Base-by-base conservation (phyloP, 2,113 vertebrate species). In the Tiliqua scincoides region DNA sequence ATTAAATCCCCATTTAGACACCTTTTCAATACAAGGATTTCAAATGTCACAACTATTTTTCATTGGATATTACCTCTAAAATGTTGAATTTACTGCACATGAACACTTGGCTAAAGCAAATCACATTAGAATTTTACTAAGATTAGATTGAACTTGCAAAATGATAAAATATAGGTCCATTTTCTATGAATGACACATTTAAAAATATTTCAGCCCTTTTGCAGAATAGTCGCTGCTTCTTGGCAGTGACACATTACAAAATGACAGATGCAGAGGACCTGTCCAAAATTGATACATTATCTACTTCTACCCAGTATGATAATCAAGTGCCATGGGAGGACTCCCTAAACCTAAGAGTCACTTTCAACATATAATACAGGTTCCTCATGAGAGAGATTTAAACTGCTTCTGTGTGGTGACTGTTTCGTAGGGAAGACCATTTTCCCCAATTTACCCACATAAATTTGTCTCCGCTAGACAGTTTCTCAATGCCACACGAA, bases 1-100 rank as follows among this genome's bases (percentile, higher is more conserved):
- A 52, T 57, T 81, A 89, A 59, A 93, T 91, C 80, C 88, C 89
- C 91, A 92, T 87, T 87, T 87, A 94, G 91, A 32, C 87, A 91
- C 68, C 83, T 32, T 23, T 79, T 79, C 62, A 25, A 32, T 59
- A 12, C 14, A 48, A 80, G 43, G 37, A 52, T 75, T 1, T 63
- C 71, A 73, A 63, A 86, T 78, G 18, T 37, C 12, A 62, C 30
- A 35, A 63, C 12, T 72, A 37, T 79, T n/a, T 57, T 71, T 70
- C 23, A 43, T 15, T 54, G 40, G 27, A 3, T 67, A 17, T 25
- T 65, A 67, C 15, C 37, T 11, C 15, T 48, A 61, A 65, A 35
- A 54, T 54, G n/a, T 3, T 40, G 63, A 62, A 63, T 21, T 2
- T 80, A 27, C 77, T 21, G 23, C n/a, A 59, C 20, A 35, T 32